These are phyloP conservation scores for Opisthograptis luteolata DNA, from an alignment of 2,888 invertebrate species.

Conservation along the genomic window DNA sequence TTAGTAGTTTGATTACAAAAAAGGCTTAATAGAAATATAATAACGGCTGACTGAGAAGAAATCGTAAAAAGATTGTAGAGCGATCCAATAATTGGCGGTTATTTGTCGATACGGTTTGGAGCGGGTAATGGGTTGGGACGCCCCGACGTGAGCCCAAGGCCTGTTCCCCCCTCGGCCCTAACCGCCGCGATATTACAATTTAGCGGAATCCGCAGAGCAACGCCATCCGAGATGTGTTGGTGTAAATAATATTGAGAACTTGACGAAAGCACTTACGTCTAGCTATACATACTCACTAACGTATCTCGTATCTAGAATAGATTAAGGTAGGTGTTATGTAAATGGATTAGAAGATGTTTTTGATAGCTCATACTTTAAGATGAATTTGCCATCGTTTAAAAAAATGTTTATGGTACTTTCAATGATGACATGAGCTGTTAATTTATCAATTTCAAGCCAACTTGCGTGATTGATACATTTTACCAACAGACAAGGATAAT, in stretches of 20 bases:
- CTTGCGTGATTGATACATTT: no score
- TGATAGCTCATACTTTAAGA: no score
- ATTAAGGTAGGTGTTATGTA: no score
- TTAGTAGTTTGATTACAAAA: slow-evolving; percentile 85
- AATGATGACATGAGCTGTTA: no score
- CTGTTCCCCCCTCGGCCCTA: slow-evolving; percentile 43
- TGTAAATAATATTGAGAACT: slow-evolving; percentile 7
- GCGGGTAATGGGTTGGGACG: slow-evolving; percentile 80
- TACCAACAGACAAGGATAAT: no score
- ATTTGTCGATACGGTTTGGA: slow-evolving; percentile 84
- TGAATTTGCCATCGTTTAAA: no score
- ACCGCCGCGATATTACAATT: slow-evolving; percentile 55
- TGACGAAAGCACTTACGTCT: not conserved
- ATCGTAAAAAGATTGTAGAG: slow-evolving; percentile 85
- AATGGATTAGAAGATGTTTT: no score
- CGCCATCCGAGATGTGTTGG: slow-evolving; percentile 28
- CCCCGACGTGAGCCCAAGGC: slow-evolving; percentile 74
- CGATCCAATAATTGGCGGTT: slow-evolving; percentile 84
- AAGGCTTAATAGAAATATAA: slow-evolving; percentile 85
- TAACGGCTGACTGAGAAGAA: slow-evolving; percentile 81
- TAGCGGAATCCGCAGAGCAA: slow-evolving; percentile 65
- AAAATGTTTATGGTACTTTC: no score
- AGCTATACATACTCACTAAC: not conserved
- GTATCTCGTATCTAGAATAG: not conserved
- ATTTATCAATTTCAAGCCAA: no score